phyloP scores from a whole-genome alignment of 2,113 vertebrate species.

The Malurus cyaneus region DNA sequence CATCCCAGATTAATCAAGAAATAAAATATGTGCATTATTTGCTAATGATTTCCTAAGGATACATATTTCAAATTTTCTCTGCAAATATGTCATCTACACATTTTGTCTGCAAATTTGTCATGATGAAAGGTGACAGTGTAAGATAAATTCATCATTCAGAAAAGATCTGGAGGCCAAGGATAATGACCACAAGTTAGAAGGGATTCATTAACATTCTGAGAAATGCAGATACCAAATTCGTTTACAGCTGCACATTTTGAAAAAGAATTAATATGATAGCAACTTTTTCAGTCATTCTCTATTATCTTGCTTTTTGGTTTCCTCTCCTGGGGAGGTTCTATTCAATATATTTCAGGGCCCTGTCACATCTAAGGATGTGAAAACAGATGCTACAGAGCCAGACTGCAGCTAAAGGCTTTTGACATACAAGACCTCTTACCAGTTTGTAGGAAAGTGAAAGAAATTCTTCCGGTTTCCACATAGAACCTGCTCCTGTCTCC shows the following conservation, averaged over 20 bases:
- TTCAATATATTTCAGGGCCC: not conserved
- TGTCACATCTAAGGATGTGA: not conserved
- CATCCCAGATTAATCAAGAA: not conserved
- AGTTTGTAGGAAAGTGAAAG: not conserved
- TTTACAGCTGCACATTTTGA: not conserved
- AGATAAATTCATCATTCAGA: not conserved
- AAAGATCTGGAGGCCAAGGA: not conserved
- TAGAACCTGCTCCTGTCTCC: not conserved
- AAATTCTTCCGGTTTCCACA: not conserved
- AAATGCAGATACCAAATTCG: not conserved
- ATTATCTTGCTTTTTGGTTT: not conserved
- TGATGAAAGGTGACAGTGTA: not conserved
- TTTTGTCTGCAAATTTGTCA: too few relatives aligned
- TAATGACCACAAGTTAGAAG: not conserved
- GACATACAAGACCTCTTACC: not conserved
- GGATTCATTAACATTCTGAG: not conserved
- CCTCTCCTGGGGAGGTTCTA: not conserved
- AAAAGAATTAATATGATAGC: not conserved
- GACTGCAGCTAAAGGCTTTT: not conserved
- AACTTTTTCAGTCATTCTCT: not conserved
- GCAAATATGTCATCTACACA: not conserved
- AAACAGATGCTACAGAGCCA: not conserved
- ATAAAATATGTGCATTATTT: not conserved
- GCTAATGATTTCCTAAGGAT: not conserved
- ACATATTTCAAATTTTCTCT: not conserved